phyloP scores from a whole-genome alignment of 2,113 vertebrate species.

The Hoplias malabaricus region DNA sequence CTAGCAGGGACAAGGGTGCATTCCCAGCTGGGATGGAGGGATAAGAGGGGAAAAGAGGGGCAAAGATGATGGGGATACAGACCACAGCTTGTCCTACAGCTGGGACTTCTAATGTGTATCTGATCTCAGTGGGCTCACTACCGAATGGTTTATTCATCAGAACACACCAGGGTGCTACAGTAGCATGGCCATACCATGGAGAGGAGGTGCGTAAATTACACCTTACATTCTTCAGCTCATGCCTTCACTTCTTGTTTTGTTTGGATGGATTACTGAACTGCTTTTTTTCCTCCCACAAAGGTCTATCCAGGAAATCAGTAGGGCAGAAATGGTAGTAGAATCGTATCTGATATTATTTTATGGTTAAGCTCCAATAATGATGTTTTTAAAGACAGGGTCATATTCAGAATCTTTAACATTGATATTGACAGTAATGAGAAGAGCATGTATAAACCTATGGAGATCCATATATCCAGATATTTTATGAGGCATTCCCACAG shows the following conservation, averaged over 20 bases:
- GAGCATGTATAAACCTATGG: neutral
- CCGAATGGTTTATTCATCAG: conserved; percentile 73
- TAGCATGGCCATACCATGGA: conserved; percentile 47
- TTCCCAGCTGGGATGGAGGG: conserved; percentile 31
- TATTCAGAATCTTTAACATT: conserved; percentile 1
- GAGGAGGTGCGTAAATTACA: conserved; percentile 62
- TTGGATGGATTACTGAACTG: conserved; percentile 19
- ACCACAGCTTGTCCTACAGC: conserved; percentile 53
- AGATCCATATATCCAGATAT: conserved; percentile 23
- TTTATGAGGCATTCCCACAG: neutral
- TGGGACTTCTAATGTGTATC: conserved; percentile 66
- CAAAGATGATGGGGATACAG: conserved; percentile 43
- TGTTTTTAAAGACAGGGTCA: neutral
- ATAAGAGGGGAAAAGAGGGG: conserved; percentile 37
- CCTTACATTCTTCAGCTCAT: conserved; percentile 35
- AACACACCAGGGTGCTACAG: conserved; percentile 50
- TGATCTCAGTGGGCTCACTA: conserved; percentile 50
- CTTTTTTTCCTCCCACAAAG: neutral
- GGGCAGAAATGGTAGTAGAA: neutral
- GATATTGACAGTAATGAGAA: conserved; percentile 10
- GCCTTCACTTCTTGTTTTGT: conserved; percentile 16
- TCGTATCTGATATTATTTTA: conserved; percentile 1
- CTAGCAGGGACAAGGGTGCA: conserved; percentile 13
- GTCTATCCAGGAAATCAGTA: neutral
- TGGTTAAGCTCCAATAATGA: neutral